phyloP scores from a whole-genome alignment of 2,113 vertebrate genomes.

The Empidonax traillii region DNA sequence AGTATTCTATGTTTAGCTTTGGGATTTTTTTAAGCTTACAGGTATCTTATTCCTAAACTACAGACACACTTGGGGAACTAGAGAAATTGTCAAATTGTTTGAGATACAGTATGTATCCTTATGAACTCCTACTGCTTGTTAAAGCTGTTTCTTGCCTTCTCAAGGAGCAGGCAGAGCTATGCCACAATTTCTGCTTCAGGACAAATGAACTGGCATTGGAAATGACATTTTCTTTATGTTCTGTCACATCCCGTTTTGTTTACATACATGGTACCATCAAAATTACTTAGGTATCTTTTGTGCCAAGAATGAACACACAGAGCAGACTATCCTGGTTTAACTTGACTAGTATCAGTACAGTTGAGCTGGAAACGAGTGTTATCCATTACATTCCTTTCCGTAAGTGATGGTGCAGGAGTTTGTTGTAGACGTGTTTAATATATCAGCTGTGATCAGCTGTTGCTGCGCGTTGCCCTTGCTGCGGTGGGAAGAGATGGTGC shows the following conservation, averaged over 20 bases:
- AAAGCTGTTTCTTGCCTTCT: not conserved
- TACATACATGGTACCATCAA: not conserved
- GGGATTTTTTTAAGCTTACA: not conserved
- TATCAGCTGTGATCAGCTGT: rapidly evolving
- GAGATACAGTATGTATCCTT: not conserved
- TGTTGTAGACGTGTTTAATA: not conserved
- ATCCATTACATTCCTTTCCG: not conserved
- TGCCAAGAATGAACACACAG: not conserved
- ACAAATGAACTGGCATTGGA: not conserved
- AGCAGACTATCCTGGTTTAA: not conserved
- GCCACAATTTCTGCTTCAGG: not conserved
- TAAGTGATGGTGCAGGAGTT: not conserved
- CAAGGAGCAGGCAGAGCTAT: not conserved
- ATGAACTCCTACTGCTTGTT: not conserved
- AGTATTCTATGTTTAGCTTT: not conserved
- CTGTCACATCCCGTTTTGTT: not conserved
- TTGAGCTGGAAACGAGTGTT: not conserved
- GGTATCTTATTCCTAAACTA: not conserved
- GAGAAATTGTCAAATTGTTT: not conserved
- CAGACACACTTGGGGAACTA: not conserved
- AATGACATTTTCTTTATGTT: not conserved
- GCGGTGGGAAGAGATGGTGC: not conserved
- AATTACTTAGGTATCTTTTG: not conserved
- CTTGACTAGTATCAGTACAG: not conserved
- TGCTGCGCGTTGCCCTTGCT: rapidly evolving